Conservation (phyloP, 2,888 invertebrate species). For the Mylabris sibirica region DNA sequence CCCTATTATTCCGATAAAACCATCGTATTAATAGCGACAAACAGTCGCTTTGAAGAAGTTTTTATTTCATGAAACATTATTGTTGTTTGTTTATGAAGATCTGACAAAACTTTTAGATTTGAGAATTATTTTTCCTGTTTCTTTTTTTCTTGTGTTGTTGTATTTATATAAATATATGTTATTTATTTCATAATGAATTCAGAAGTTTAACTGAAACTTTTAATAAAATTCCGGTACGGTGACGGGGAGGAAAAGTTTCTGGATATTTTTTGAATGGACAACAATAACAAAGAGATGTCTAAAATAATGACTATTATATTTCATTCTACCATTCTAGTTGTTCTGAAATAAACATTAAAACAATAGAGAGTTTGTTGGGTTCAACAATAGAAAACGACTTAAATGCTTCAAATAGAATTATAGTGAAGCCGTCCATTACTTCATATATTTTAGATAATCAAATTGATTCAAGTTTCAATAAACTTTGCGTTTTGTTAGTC, state of each 20-base stretch:
- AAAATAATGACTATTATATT: constrained; percentile 53
- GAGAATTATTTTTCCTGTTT: not conserved
- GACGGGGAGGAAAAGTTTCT: constrained; percentile 14
- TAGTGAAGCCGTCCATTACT: constrained; percentile 40
- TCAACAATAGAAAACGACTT: constrained; percentile 46
- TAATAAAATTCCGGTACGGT: constrained; percentile 24
- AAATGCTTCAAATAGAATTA: constrained; percentile 49
- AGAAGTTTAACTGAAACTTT: constrained; percentile 18
- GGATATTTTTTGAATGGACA: constrained; percentile 39
- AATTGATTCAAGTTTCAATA: constrained; percentile 38
- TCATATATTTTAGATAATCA: constrained; percentile 32
- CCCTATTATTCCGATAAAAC: not conserved
- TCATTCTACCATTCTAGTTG: constrained; percentile 51
- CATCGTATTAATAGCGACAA: not conserved
- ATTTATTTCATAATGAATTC: constrained; percentile 8
- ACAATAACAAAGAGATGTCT: constrained; percentile 45
- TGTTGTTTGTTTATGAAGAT: constrained; percentile 9
- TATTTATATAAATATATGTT: not conserved
- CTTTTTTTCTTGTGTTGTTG: too few species aligned
- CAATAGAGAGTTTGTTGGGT: constrained; percentile 48
- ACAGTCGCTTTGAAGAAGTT: not conserved
- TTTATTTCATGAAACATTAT: not conserved
- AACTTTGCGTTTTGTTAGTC: constrained; percentile 30
- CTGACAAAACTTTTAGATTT: not conserved
- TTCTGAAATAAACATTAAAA: constrained; percentile 53